Conservation (phyloP, 1,140 invertebrate genomes). For the Panagrolaimus sp. region DNA sequence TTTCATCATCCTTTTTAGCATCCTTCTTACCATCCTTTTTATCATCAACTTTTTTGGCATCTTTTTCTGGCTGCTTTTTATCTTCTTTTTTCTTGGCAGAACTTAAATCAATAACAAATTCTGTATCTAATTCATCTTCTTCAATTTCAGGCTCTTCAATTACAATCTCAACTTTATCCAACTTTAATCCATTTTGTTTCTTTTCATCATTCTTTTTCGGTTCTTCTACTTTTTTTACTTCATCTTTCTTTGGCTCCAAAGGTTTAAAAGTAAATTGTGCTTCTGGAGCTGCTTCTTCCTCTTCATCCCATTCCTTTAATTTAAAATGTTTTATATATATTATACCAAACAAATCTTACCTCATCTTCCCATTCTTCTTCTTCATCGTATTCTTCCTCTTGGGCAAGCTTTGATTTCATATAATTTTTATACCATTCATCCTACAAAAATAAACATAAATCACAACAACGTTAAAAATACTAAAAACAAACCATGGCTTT, state of each 20-base stretch:
- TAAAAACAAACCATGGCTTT: too few relatives aligned
- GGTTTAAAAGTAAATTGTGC: neutral
- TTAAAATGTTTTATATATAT: neutral
- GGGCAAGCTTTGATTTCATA: too few relatives aligned
- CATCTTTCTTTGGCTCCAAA: neutral
- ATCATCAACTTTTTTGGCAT: neutral
- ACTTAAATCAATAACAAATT: too few relatives aligned
- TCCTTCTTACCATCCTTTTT: neutral
- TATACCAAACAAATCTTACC: neutral
- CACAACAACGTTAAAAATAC: too few relatives aligned
- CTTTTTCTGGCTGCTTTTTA: neutral
- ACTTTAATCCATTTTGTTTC: too few relatives aligned
- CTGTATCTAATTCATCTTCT: too few relatives aligned
- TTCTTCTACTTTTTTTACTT: neutral
- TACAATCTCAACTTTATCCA: too few relatives aligned
- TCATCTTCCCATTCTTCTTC: conserved; percentile 14
- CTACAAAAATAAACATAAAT: too few relatives aligned
- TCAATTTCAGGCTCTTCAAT: too few relatives aligned
- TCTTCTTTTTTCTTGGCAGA: neutral
- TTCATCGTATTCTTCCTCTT: neutral
- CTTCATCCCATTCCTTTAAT: neutral
- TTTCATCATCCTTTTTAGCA: conserved; percentile 2
- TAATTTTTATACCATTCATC: too few relatives aligned
- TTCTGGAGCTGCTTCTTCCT: neutral
- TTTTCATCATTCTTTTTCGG: neutral